These are phyloP conservation scores for Pyrgilauda ruficollis DNA, from an alignment of 2,113 vertebrate genomes.

Conservation along the genomic window DNA sequence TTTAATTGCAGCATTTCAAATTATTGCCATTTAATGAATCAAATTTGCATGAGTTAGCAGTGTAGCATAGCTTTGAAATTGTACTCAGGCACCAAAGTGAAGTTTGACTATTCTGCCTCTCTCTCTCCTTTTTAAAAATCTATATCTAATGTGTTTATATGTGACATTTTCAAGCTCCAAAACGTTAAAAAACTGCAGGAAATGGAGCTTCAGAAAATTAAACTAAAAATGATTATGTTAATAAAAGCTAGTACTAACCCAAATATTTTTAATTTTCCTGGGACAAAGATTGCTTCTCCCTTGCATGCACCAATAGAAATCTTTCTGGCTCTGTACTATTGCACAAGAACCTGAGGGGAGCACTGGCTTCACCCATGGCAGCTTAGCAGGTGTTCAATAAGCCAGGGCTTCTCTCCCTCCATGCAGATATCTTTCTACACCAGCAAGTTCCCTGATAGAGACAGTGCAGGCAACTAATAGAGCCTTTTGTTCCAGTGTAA, in stretches of 20 bases:
- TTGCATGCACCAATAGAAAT: neutral
- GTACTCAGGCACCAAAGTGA: neutral
- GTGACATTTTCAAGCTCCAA: neutral
- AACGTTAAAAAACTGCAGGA: neutral
- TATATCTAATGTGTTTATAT: neutral
- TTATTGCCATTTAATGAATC: neutral
- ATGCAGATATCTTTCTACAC: neutral
- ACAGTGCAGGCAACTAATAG: neutral
- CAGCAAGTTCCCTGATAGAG: neutral
- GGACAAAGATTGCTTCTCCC: neutral
- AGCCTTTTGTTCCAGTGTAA: neutral
- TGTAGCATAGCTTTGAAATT: neutral
- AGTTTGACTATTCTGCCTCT: neutral
- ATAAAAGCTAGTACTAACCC: neutral
- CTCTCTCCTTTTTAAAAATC: neutral
- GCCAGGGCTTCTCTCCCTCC: neutral
- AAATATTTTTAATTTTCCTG: neutral
- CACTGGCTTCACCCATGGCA: neutral
- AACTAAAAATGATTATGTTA: neutral
- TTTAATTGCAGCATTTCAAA: neutral
- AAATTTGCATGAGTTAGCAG: neutral
- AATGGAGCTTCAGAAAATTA: neutral
- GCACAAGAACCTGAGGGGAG: neutral
- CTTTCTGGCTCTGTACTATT: neutral
- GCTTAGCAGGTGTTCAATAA: neutral